Conservation (phyloP, 2,888 invertebrate genomes). For the Aphidoletes aphidimyza region DNA sequence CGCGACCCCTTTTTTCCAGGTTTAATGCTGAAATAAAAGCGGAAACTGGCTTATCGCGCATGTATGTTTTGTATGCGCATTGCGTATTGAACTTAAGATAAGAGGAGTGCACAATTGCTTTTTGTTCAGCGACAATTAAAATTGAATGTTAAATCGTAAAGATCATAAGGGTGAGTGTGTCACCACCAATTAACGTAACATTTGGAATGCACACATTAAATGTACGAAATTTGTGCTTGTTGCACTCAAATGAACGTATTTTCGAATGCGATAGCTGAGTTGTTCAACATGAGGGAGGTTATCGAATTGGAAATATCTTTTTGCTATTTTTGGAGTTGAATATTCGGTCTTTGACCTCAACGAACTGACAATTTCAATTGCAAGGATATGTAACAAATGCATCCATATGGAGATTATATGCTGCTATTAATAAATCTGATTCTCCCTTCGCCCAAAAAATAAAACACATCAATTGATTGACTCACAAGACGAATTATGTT, state of each 20-base stretch:
- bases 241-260: not conserved
- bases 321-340: slow-evolving; percentile 28
- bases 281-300: not conserved
- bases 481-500: not conserved
- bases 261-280: not conserved
- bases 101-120: not conserved
- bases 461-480: not conserved
- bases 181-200: slow-evolving; percentile 47
- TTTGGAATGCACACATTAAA: slow-evolving; percentile 4
- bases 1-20: not conserved
- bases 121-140: not conserved
- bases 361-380: not conserved
- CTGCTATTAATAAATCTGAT: slow-evolving; percentile 44
- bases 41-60: not conserved
- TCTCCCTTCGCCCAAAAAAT: not conserved
- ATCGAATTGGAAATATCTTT: not conserved
- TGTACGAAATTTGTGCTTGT: not conserved
- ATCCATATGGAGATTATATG: not conserved
- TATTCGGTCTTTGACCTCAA: slow-evolving; percentile 32
- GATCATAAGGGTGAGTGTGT: slow-evolving; percentile 50
- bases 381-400: slow-evolving; percentile 4
- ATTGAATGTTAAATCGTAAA: not conserved
- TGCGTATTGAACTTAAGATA: slow-evolving; percentile 44
- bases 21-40: not conserved
- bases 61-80: not conserved